Evolutionary conservation across 1,140 invertebrate genomes (phyloP).

Genomic region (Drosophila simulans): DNA sequence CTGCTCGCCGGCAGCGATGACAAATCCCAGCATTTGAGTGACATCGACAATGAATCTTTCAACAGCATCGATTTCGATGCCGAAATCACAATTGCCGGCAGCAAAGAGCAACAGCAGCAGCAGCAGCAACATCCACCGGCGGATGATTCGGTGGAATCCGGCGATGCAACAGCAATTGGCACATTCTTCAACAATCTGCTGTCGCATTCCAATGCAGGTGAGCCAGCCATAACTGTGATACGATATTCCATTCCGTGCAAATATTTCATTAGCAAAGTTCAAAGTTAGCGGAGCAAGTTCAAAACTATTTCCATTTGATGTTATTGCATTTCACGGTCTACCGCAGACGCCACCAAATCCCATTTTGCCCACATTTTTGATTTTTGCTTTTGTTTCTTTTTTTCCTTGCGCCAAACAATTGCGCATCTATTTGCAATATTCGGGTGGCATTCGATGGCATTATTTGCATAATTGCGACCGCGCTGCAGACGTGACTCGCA

Average conservation of each 20-base stretch:
- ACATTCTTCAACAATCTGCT: conserved; percentile 84
- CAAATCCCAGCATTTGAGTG: conserved; percentile 83
- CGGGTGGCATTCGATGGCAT: conserved; percentile 49
- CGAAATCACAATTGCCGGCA: conserved; percentile 82
- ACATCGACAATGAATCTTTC: conserved; percentile 84
- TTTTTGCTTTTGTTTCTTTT: conserved; percentile 14
- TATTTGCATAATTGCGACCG: conserved; percentile 75
- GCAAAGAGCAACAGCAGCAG: conserved; percentile 29
- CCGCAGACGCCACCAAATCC: conserved; percentile 30
- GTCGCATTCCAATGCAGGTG: conserved; percentile 84
- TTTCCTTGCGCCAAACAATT: conserved; percentile 44
- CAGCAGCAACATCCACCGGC: conserved; percentile 17
- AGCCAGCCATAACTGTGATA: conserved; percentile 41
- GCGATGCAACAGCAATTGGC: conserved; percentile 81
- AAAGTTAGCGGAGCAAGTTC: conserved; percentile 52
- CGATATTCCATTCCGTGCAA: conserved; percentile 37
- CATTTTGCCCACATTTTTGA: conserved; percentile 14
- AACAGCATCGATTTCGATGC: conserved; percentile 84
- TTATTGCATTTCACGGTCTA: conserved; percentile 75
- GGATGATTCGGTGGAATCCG: conserved; percentile 45
- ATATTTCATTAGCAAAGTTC: conserved; percentile 69
- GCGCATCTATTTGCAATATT: conserved; percentile 70
- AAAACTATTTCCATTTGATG: conserved; percentile 74
- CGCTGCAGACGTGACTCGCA: conserved; percentile 32
- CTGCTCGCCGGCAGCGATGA: conserved; percentile 75